Conservation (phyloP, 2,113 vertebrate species). For the Calyptommatus sinebrachiatus region DNA sequence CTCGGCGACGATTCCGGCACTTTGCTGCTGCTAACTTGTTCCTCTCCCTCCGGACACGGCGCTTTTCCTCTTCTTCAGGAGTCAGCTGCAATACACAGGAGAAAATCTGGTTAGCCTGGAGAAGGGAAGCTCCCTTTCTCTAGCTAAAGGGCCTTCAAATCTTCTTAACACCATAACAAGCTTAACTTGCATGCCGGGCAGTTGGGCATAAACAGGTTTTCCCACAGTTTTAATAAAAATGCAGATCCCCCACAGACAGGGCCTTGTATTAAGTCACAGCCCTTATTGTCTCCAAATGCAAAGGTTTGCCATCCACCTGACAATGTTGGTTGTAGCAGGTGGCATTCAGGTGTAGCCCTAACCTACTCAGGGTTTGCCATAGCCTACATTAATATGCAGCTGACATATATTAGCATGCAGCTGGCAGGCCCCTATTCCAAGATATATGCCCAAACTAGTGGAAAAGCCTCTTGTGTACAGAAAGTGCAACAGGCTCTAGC, state of each 20-base stretch:
- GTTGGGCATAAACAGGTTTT: background rate
- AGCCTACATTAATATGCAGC: too few relatives aligned
- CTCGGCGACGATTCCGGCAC: slow-evolving; percentile 89
- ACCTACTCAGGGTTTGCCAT: too few relatives aligned
- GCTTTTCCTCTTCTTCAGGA: slow-evolving; percentile 93
- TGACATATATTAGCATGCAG: too few relatives aligned
- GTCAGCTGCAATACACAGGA: slow-evolving; percentile 74
- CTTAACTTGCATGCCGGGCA: background rate
- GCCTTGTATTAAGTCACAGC: too few relatives aligned
- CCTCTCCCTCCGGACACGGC: slow-evolving; percentile 86
- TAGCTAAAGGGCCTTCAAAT: background rate
- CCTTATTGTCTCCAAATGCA: background rate
- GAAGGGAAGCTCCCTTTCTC: too few relatives aligned
- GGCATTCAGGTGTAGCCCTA: too few relatives aligned
- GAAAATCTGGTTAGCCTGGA: background rate
- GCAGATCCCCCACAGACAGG: background rate
- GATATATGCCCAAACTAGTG: too few relatives aligned
- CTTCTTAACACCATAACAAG: background rate
- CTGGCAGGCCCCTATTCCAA: too few relatives aligned
- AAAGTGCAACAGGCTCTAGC: too few relatives aligned
- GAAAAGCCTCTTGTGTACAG: too few relatives aligned
- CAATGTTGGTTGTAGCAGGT: too few relatives aligned
- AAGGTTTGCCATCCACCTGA: too few relatives aligned
- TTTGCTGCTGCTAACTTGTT: slow-evolving; percentile 95
- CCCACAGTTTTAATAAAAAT: background rate